Evolutionary conservation across 2,797 vertebrate species (phyloP), one percentile per base, ranked within the genome.

Genomic region (Epinephelus malabaricus): DNA sequence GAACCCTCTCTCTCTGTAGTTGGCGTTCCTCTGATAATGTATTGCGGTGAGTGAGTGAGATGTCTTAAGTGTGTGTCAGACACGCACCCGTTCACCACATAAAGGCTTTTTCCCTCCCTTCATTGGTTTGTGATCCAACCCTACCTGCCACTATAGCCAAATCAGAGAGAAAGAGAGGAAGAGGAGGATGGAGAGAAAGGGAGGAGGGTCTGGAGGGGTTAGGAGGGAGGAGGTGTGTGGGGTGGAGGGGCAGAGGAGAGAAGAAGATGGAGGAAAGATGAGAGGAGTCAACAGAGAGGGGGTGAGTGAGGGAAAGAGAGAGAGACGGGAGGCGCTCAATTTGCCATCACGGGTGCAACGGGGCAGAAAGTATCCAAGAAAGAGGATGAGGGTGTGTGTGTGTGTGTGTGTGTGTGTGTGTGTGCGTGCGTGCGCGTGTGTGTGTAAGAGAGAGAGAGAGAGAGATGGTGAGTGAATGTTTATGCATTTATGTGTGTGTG

Each of bases 281-380:
- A 94, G 94, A 94, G 89, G 86, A 94, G 93, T 93, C 91, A 92
- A 91, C 88, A 89, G 84, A 88, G 86, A 90, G 79, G 73, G 84
- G 83, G 67, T 83, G 92, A 85, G 86, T 76, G 86, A 88, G 88
- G 82, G 89, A 84, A 50, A 73, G 75, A 87, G 79, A 83, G 81
- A 87, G 84, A 91, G 88, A 82, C 9, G 79, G 92, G 92, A 96
- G 95, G 94, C 92, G 92, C 95, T 97, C 94, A 95, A 96, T 96
- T 96, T 97, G 96, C 97, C 97, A 97, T 94, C 92, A 92, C 88
- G 91, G 91, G 95, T 95, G 95, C 95, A 95, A 87, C 82, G 92
- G 95, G 95, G 94, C 96, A 97, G 96, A 97, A 97, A 96, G 91
- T 93, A 93, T 93, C 92, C 85, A 89, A 91, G 91, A 92, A 91